Percentiles rank a stretch among this genome's conserved stretches.
phyloP scores from a whole-genome alignment of 2,888 invertebrate genomes.

The Scaptomyza parva region DNA sequence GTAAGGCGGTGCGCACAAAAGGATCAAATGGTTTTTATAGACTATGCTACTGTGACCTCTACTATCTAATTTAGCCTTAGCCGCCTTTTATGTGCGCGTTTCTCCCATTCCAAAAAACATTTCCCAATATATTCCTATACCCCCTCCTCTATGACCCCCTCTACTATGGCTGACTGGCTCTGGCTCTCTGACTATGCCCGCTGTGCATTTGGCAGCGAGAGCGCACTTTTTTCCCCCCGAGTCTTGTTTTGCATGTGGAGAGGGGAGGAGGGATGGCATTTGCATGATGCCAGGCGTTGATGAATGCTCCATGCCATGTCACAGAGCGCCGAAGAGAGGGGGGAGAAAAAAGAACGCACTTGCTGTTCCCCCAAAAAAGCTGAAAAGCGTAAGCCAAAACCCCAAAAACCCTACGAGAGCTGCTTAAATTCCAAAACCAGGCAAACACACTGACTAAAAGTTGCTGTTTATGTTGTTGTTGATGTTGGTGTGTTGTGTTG shows the following conservation, averaged over 20 bases:
- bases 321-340: neutral
- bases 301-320: conserved; percentile 59
- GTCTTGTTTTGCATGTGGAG: conserved; percentile 59
- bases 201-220: conserved; percentile 58
- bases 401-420: conserved; percentile 36
- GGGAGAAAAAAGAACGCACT: conserved; percentile 49
- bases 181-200: conserved; percentile 60
- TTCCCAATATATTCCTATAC: neutral
- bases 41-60: conserved; percentile 37
- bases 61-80: conserved; percentile 71
- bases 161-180: conserved; percentile 33
- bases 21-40: conserved; percentile 73
- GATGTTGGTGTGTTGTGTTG: conserved; percentile 27
- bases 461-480: conserved; percentile 34
- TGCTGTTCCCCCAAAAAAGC: conserved; percentile 34
- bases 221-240: conserved; percentile 12
- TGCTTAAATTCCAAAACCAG: conserved; percentile 60
- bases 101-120: conserved; percentile 13
- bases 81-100: conserved; percentile 61
- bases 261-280: no score
- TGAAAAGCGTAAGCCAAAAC: conserved; percentile 19
- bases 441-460: conserved; percentile 47
- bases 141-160: neutral
- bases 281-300: conserved; percentile 65
- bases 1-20: conserved; percentile 54